A percentile compares a stretch with the other conserved stretches of the same genome.
Evolutionary conservation across 2,888 invertebrate species (phyloP).

Genomic region (Stratiomys singularior): DNA sequence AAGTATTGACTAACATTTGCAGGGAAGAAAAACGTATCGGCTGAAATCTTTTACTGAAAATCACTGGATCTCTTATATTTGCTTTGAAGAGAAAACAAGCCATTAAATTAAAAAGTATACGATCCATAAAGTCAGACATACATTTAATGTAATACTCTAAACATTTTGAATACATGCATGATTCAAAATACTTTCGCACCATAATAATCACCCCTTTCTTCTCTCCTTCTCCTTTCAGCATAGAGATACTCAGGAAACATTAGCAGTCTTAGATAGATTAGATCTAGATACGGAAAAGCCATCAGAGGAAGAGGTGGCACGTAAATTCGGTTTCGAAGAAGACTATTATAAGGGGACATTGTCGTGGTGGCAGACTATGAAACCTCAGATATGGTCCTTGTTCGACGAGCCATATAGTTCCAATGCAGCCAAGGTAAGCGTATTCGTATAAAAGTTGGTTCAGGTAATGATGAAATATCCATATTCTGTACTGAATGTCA

Average conservation of each 20-base stretch:
- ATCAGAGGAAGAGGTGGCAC: conserved; percentile 96
- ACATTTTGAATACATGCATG: too few species aligned
- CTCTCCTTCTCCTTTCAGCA: conserved; percentile 70
- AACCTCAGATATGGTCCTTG: conserved; percentile 98
- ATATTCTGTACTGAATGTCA: not conserved
- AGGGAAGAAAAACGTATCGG: too few species aligned
- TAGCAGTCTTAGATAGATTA: conserved; percentile 95
- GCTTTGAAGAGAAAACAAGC: too few species aligned
- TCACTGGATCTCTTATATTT: too few species aligned
- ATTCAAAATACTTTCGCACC: too few species aligned
- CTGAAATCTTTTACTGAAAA: too few species aligned
- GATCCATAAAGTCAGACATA: too few species aligned
- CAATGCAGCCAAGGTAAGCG: conserved; percentile 90
- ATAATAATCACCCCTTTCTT: not conserved
- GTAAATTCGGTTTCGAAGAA: conserved; percentile 97
- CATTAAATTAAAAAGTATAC: too few species aligned
- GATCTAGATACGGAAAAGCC: conserved; percentile 98
- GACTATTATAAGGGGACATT: conserved; percentile 91
- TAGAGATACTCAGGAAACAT: conserved; percentile 98
- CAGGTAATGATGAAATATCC: not conserved
- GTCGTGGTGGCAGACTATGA: conserved; percentile 96
- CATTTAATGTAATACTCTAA: too few species aligned
- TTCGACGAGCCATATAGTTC: conserved; percentile 99
- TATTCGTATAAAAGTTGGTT: not conserved
- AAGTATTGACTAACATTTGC: too few species aligned